Evolutionary conservation across 2,797 vertebrate genomes (phyloP).

Genomic region (Myripristis jacobus): DNA sequence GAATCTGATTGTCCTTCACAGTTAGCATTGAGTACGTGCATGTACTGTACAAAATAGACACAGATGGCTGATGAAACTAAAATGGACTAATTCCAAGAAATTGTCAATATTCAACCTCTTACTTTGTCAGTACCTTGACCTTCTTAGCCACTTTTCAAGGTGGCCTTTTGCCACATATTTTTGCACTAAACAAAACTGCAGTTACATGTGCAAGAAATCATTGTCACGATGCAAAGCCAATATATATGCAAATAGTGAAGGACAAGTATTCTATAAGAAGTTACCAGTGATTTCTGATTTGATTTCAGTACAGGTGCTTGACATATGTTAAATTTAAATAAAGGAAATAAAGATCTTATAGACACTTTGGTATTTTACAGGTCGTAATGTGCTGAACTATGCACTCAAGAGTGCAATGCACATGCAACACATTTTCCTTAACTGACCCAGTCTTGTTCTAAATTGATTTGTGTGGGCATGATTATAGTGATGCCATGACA

Average conservation of each 20-base stretch:
- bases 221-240: slow-evolving; percentile 78
- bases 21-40: slow-evolving; percentile 75
- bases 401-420: slow-evolving; percentile 59
- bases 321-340: slow-evolving; percentile 73
- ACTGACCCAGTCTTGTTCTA: slow-evolving; percentile 71
- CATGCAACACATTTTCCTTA: slow-evolving; percentile 56
- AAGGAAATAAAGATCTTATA: slow-evolving; percentile 74
- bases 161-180: slow-evolving; percentile 60
- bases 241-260: slow-evolving; percentile 73
- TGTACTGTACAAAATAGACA: slow-evolving; percentile 78
- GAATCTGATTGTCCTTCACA: slow-evolving; percentile 88
- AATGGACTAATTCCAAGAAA: slow-evolving; percentile 60
- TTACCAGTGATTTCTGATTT: slow-evolving; percentile 79
- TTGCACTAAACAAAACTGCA: slow-evolving; percentile 70
- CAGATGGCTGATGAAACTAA: slow-evolving; percentile 68
- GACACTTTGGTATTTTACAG: slow-evolving; percentile 82
- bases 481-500: slow-evolving; percentile 76
- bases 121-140: slow-evolving; percentile 74
- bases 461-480: slow-evolving; percentile 75
- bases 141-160: slow-evolving; percentile 64
- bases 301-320: slow-evolving; percentile 79
- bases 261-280: slow-evolving; percentile 65
- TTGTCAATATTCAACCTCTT: slow-evolving; percentile 63
- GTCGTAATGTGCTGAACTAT: slow-evolving; percentile 64
- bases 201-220: slow-evolving; percentile 74